These are phyloP conservation scores for Irena cyanogastra DNA, from an alignment of 2,113 vertebrate genomes.

Conservation along the genomic window DNA sequence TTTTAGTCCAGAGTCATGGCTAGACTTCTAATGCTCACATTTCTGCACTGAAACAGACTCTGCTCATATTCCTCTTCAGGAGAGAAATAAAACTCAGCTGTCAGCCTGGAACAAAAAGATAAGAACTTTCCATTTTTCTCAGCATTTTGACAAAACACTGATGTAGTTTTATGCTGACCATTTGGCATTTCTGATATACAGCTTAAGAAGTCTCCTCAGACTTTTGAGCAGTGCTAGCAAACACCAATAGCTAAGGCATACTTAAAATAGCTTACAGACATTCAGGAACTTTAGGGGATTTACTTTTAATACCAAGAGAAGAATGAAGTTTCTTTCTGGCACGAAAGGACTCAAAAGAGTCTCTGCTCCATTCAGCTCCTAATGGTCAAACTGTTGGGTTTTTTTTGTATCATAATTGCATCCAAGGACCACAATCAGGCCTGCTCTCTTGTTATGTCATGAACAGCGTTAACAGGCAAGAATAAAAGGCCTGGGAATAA, in stretches of 20 bases:
- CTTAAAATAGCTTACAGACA: neutral
- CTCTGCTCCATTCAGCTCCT: neutral
- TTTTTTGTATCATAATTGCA: neutral
- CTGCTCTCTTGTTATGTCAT: neutral
- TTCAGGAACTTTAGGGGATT: neutral
- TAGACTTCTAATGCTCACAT: neutral
- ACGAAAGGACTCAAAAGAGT: neutral
- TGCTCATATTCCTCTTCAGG: neutral
- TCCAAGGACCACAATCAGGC: neutral
- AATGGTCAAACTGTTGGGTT: neutral
- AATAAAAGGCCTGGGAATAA: neutral
- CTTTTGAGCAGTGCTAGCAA: neutral
- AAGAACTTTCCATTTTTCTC: neutral
- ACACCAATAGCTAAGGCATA: neutral
- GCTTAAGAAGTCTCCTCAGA: neutral
- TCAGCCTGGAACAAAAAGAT: conserved; percentile 5
- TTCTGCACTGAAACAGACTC: neutral
- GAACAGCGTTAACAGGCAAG: neutral
- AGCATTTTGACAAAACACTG: neutral
- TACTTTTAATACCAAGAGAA: neutral
- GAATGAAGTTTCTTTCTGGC: neutral
- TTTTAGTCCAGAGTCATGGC: neutral
- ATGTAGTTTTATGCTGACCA: neutral
- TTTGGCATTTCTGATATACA: neutral
- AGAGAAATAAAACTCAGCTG: neutral